phyloP scores from a whole-genome alignment of 1,140 invertebrate species.

The Drosophila nikananu region DNA sequence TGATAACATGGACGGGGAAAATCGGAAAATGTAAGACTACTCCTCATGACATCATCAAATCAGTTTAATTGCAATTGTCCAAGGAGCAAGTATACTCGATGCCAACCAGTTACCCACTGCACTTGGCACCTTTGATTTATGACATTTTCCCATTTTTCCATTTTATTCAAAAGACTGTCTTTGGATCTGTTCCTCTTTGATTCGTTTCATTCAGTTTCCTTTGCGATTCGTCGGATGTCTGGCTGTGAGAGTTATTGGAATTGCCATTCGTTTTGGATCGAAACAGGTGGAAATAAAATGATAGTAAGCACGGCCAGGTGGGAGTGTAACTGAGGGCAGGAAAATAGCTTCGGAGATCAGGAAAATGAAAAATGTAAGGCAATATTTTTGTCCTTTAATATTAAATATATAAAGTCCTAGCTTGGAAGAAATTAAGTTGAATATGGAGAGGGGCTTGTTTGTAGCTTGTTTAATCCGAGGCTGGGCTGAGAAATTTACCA shows the following conservation, averaged over 20 bases:
- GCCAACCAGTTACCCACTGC: background rate
- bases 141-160: background rate
- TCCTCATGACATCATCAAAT: slow-evolving; percentile 43
- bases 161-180: background rate
- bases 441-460: background rate
- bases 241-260: slow-evolving; percentile 10
- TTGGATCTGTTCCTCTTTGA: slow-evolving; percentile 4
- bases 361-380: background rate
- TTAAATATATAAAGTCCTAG: background rate
- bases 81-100: background rate
- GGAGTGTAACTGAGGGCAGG: background rate
- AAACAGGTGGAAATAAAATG: slow-evolving; percentile 21
- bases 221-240: slow-evolving; percentile 14
- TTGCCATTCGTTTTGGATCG: background rate
- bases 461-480: too few species aligned
- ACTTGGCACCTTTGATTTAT: slow-evolving; percentile 16
- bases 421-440: background rate
- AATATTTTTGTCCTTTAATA: background rate
- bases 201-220: slow-evolving; percentile 1
- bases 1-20: slow-evolving; percentile 36
- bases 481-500: background rate
- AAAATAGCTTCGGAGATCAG: background rate
- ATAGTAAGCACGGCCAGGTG: slow-evolving; percentile 3
- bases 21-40: slow-evolving; percentile 42
- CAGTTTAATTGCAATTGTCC: slow-evolving; percentile 32